Evolutionary conservation across 2,113 vertebrate genomes (phyloP), one percentile per base, ranked within the genome.

Genomic region (Solea senegalensis): DNA sequence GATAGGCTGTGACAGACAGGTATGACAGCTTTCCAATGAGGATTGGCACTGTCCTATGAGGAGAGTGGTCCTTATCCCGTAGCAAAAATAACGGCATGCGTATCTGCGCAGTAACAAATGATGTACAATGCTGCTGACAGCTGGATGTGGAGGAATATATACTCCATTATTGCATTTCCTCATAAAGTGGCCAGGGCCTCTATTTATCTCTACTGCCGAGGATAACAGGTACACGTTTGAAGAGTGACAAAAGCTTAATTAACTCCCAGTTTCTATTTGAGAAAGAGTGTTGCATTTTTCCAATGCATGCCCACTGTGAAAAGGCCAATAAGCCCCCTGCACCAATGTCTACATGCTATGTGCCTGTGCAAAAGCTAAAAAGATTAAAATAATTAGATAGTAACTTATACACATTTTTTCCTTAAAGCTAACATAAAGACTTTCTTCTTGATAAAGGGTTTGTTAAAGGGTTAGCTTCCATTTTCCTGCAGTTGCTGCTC

Each of bases 1-100:
- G 52, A 72, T 80, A 1, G 59, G 62, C 67, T 65, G 12, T 58
- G 75, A 76, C 68, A 49, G 56, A 66, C 59, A 14, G 13, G 21
- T 34, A 9, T 52, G 69, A 69, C 64, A 52, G 52, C 48, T 40
- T n/a, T 74, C 21, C 52, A 15, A 40, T 28, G 49, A 66, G 43
- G 65, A 54, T 7, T 68, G 69, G 46, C 48, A 71, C 8, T 8
- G 21, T 41, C 71, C 11, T 55, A 21, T 21, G 21, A 67, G 34
- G 63, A 53, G 26, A 27, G 39, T 2, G 9, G 0, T 7, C 40
- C 5, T 0, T 50, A 58, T 70, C 16, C 39, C 0, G 27, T 49
- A 60, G 66, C 26, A 1, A 55, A 7, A 7, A 60, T 67, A 81
- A 74, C 59, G 71, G 26, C 11, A 45, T 51, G 53, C 0, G 41